Percentiles rank a stretch among this genome's conserved stretches.
phyloP scores from a whole-genome alignment of 64 coral and sea anemone species.

The Stylophora pistillata region DNA sequence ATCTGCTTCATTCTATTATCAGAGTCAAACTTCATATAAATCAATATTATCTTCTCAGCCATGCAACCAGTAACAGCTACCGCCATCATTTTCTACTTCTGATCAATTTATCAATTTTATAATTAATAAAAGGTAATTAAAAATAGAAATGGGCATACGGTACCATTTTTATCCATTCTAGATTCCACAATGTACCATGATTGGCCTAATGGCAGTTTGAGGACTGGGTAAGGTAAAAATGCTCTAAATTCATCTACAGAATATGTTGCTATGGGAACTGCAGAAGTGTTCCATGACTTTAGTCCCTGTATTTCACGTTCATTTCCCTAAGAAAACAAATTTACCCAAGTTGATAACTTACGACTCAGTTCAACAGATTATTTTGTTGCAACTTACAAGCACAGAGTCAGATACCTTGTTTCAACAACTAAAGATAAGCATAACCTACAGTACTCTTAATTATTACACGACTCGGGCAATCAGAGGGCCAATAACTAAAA shows the following conservation, averaged over 20 bases:
- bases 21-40: too few relatives aligned
- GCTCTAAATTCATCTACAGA: conserved; percentile 63
- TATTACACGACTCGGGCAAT: too few relatives aligned
- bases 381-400: not conserved
- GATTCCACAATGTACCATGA: conserved; percentile 76
- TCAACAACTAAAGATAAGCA: too few relatives aligned
- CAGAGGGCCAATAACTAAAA: too few relatives aligned
- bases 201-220: conserved; percentile 24
- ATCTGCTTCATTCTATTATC: too few relatives aligned
- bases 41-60: too few relatives aligned
- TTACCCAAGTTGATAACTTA: not conserved
- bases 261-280: conserved; percentile 32
- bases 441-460: too few relatives aligned
- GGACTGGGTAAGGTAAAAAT: conserved; percentile 59
- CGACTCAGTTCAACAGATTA: not conserved
- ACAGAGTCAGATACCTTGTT: not conserved
- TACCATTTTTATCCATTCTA: conserved; percentile 60
- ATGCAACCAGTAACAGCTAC: too few relatives aligned
- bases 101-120: too few relatives aligned
- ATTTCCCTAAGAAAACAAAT: conserved; percentile 39
- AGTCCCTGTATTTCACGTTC: conserved; percentile 69
- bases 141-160: not conserved
- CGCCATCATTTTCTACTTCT: too few relatives aligned
- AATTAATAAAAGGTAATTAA: not conserved
- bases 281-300: conserved; percentile 61